phyloP scores from a whole-genome alignment of 2,888 invertebrate genomes.

The Mactromeris polynyma region DNA sequence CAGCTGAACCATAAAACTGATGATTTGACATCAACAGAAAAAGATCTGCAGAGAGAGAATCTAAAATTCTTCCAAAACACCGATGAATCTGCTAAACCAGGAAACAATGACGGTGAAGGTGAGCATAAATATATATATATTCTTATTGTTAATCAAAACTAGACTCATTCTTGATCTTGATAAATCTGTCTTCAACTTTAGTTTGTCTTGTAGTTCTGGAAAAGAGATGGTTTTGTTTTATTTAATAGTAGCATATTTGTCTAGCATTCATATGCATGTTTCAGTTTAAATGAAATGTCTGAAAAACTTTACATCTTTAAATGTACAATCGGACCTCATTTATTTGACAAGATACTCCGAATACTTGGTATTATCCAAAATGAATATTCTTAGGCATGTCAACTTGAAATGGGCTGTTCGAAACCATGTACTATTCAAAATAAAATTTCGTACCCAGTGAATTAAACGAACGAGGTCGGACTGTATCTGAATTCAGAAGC shows the following conservation, averaged over 20 bases:
- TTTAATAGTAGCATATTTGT: neutral
- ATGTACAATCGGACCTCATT: too few species aligned
- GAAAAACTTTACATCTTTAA: too few species aligned
- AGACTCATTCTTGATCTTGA: neutral
- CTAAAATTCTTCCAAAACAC: constrained; percentile 58
- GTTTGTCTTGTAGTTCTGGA: neutral
- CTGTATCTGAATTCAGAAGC: too few species aligned
- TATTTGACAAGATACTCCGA: too few species aligned
- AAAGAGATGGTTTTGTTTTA: neutral
- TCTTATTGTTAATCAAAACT: neutral
- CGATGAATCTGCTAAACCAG: constrained; percentile 18
- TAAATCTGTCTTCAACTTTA: neutral
- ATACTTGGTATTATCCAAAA: too few species aligned
- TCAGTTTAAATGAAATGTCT: too few species aligned
- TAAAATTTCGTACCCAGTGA: too few species aligned
- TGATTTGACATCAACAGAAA: constrained; percentile 67
- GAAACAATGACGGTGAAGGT: constrained; percentile 55
- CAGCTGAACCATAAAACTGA: constrained; percentile 63
- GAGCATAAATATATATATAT: neutral
- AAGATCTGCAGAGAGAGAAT: constrained; percentile 70
- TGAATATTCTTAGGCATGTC: too few species aligned
- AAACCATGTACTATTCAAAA: too few species aligned
- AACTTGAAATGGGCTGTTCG: too few species aligned
- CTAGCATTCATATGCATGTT: too few species aligned
- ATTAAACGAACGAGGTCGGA: too few species aligned